Evolutionary conservation across 2,888 invertebrate species (phyloP).

Genomic region (Perithous albicinctus): DNA sequence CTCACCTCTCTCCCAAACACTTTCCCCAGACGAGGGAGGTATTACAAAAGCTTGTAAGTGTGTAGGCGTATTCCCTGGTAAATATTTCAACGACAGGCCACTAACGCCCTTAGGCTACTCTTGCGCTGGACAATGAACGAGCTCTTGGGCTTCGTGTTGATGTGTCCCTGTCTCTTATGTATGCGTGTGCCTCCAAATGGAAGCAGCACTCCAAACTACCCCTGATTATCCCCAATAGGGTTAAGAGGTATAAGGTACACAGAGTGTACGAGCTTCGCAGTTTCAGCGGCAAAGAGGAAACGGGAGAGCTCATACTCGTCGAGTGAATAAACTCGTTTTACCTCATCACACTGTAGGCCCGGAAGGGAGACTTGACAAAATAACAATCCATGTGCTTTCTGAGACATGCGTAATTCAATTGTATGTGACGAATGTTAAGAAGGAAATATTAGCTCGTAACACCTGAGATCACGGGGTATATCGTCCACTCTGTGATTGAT

Average conservation of each 20-base stretch:
- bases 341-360: background rate
- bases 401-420: background rate
- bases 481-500: background rate
- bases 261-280: background rate
- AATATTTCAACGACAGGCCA: constrained; percentile 74
- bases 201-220: constrained; percentile 38
- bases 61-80: constrained; percentile 67
- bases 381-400: background rate
- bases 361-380: background rate
- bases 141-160: constrained; percentile 17
- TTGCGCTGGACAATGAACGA: constrained; percentile 45
- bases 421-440: background rate
- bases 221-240: constrained; percentile 53
- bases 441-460: background rate
- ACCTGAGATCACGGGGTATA: background rate
- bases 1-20: background rate
- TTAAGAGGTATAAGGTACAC: constrained; percentile 26
- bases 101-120: constrained; percentile 44
- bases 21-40: background rate
- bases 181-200: constrained; percentile 19
- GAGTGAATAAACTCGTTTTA: constrained; percentile 18
- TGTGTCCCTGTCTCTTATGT: background rate
- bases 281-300: background rate
- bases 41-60: constrained; percentile 59
- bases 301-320: constrained; percentile 1